These are phyloP conservation scores for Choloepus hoffmanni DNA, from an alignment of 2,113 vertebrate genomes.

Conservation along the genomic window DNA sequence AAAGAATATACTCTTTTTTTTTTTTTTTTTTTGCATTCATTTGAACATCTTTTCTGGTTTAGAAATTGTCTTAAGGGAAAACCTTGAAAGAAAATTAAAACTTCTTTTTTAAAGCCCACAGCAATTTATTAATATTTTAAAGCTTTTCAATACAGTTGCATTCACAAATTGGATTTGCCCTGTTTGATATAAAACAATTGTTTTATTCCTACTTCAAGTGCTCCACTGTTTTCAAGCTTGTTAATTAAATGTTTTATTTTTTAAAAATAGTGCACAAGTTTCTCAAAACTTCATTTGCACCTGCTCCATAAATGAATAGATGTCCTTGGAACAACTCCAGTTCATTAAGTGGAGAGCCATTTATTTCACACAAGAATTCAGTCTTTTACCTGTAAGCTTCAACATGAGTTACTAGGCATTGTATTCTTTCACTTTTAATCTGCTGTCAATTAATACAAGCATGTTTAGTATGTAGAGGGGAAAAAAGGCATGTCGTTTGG, in stretches of 20 bases:
- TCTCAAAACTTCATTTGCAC: conserved; percentile 90
- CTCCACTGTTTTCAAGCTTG: conserved; percentile 86
- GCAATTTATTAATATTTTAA: conserved; percentile 88
- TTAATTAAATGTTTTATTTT: conserved; percentile 90
- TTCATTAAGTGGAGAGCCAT: conserved; percentile 85
- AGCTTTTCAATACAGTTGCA: conserved; percentile 86
- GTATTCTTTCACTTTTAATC: conserved; percentile 81
- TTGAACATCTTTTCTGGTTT: conserved; percentile 81
- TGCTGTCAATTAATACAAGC: conserved; percentile 75
- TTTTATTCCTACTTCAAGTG: conserved; percentile 89
- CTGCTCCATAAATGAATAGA: conserved; percentile 89
- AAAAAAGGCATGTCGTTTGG: conserved; percentile 40
- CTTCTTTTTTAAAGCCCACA: conserved; percentile 83
- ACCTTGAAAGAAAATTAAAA: conserved; percentile 91
- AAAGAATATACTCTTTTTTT: conserved; percentile 67
- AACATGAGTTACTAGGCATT: conserved; percentile 80
- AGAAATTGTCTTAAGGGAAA: conserved; percentile 85
- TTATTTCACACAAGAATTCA: conserved; percentile 85
- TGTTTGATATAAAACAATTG: conserved; percentile 89
- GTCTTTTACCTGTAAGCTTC: conserved; percentile 87
- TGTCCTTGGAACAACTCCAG: conserved; percentile 91
- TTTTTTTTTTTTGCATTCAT: conserved; percentile 73
- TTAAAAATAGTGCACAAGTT: conserved; percentile 84
- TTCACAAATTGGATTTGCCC: conserved; percentile 85
- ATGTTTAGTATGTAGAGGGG: conserved; percentile 53